Evolutionary conservation across 2,797 vertebrate species (phyloP).

Genomic region (Fratercula arctica): DNA sequence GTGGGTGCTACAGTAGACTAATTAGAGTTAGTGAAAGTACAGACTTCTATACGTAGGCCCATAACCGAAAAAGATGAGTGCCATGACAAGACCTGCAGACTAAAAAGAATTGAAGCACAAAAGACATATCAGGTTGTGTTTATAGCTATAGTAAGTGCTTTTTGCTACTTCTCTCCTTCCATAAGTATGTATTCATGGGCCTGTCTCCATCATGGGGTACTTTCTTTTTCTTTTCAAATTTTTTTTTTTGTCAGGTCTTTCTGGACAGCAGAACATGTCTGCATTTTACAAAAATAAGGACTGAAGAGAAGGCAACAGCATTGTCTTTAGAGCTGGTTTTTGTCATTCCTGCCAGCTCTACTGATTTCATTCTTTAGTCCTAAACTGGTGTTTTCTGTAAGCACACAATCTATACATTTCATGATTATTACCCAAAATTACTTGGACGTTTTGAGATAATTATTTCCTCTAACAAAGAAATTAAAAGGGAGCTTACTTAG

Average conservation of each 20-base stretch:
- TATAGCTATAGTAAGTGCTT: background rate
- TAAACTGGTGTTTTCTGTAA: background rate
- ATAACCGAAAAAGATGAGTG: background rate
- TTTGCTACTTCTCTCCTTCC: background rate
- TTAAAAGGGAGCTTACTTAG: background rate
- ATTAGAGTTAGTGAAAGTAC: background rate
- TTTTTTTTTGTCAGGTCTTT: background rate
- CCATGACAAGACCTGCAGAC: background rate
- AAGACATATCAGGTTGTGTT: background rate
- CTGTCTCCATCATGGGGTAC: background rate
- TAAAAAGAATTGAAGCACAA: background rate
- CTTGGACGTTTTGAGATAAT: background rate
- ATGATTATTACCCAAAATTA: background rate
- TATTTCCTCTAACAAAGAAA: background rate
- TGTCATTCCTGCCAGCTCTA: background rate
- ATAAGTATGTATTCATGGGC: background rate
- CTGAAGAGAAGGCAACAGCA: background rate
- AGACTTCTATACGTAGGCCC: background rate
- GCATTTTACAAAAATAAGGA: background rate
- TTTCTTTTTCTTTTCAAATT: too few species aligned
- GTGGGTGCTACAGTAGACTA: background rate
- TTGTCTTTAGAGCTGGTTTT: background rate
- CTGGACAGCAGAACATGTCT: background rate
- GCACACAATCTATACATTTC: background rate
- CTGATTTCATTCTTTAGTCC: background rate